Percentiles rank a stretch among this genome's conserved stretches.
Evolutionary conservation across 2,113 vertebrate species (phyloP).

Genomic region (Hyperopisus bebe): DNA sequence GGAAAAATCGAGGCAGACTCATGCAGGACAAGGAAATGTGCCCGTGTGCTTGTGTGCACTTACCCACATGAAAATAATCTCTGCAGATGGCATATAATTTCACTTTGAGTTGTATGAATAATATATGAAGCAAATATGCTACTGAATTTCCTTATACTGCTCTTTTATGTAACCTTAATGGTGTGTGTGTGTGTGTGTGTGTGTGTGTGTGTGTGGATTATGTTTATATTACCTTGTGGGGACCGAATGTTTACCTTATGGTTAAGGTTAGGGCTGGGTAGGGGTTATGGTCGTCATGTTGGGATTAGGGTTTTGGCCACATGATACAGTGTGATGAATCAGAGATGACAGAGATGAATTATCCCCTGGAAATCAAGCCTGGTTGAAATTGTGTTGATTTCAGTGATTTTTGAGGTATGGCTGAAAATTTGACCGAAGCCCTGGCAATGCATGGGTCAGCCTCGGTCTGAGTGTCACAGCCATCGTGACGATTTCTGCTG

Average conservation of each 20-base stretch:
- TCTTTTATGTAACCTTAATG: neutral
- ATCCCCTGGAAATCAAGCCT: neutral
- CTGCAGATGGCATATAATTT: neutral
- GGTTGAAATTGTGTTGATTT: neutral
- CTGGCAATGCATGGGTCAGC: no score
- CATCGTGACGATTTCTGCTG: no score
- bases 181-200: neutral
- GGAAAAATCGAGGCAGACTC: neutral
- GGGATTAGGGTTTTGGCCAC: neutral
- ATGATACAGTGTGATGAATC: neutral
- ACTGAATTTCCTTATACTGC: neutral
- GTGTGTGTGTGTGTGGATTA: neutral
- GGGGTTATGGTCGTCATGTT: no score
- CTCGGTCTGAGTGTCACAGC: no score
- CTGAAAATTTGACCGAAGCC: no score
- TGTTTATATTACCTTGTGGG: neutral
- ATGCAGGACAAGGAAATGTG: neutral
- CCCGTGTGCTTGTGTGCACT: neutral
- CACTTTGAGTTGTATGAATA: neutral
- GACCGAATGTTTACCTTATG: neutral
- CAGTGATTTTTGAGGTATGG: neutral
- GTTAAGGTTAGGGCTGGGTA: no score
- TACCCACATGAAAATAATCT: neutral
- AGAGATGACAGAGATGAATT: neutral
- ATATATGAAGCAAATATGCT: slow-evolving; percentile 8